Evolutionary conservation across 1,140 invertebrate genomes (phyloP), one percentile per base, ranked within the genome.

Genomic region (Drosophila suzukii): DNA sequence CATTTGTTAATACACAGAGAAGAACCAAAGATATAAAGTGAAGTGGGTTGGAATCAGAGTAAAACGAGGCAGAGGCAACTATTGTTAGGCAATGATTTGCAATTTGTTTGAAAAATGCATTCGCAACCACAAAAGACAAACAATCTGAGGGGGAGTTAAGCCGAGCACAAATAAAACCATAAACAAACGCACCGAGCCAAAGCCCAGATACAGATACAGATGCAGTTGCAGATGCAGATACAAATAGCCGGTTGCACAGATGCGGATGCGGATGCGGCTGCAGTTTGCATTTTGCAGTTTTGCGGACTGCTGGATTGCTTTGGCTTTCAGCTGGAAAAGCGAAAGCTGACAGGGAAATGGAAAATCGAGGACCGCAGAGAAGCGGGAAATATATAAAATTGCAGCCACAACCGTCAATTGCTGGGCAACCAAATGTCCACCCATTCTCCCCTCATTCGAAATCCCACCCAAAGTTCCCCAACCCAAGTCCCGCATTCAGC

Each of bases 91-190:
- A 88, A 88, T 88, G 84, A 88, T 88, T 88, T 88, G 84, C 84
- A 88, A 88, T 88, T 88, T 89, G 84, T 81, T 88, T 88, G 84
- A 88, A 89, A 88, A 88, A 88, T 89, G 84, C 84, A 88, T 89
- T 78, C 82, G 75, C 80, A 88, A 75, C 84, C 84, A 71, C 84
- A 88, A 71, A 71, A 89, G 68, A 81, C 84, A 88, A 88, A 88
- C 79, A 82, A 56, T 56, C 65, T 53, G 47, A 43, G 68, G 41
- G 15, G 13, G 43, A 34, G 55, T 63, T 60, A 51, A 75, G 78
- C 49, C 41, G 47, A 50, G 65, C 30, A 80, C 81, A 85, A 85
- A 81, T 78, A 81, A 78, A 88, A 75, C 74, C 75, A 79, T 86
- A 86, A 81, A 72, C 78, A 85, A 85, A 85, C 78, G 78, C 82